Evolutionary conservation across 2,888 invertebrate genomes (phyloP).

Genomic region (Aphrophora alni): DNA sequence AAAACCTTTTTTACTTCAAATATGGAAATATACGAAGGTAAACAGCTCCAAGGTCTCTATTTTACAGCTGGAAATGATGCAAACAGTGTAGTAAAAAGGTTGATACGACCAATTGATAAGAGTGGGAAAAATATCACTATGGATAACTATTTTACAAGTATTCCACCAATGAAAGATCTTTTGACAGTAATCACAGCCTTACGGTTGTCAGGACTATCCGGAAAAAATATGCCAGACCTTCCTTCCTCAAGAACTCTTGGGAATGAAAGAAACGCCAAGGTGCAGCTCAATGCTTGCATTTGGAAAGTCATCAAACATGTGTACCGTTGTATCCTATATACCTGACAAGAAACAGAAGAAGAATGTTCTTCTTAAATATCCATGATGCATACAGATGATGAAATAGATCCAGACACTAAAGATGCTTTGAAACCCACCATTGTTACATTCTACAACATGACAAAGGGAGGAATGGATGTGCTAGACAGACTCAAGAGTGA

Average conservation of each 20-base stretch:
- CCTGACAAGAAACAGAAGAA: background rate
- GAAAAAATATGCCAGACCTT: constrained; percentile 9
- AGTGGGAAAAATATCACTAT: background rate
- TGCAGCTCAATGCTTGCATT: background rate
- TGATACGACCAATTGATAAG: background rate
- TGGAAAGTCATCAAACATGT: background rate
- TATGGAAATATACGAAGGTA: background rate
- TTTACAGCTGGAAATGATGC: no score
- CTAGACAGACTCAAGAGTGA: background rate
- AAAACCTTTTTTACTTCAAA: no score
- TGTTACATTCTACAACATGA: background rate
- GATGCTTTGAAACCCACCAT: background rate
- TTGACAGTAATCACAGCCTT: background rate
- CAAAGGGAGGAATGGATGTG: background rate
- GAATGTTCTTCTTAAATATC: background rate
- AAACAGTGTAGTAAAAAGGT: no score
- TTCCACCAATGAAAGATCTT: background rate
- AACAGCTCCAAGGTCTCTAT: no score
- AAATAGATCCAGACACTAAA: background rate
- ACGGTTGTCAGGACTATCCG: background rate
- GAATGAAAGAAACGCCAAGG: background rate
- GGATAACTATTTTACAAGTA: background rate
- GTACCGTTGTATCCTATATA: background rate
- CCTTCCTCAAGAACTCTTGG: background rate
- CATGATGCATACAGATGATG: background rate